Base-by-base conservation (phyloP, 2,888 invertebrate genomes). In the Volucella bombylans region DNA sequence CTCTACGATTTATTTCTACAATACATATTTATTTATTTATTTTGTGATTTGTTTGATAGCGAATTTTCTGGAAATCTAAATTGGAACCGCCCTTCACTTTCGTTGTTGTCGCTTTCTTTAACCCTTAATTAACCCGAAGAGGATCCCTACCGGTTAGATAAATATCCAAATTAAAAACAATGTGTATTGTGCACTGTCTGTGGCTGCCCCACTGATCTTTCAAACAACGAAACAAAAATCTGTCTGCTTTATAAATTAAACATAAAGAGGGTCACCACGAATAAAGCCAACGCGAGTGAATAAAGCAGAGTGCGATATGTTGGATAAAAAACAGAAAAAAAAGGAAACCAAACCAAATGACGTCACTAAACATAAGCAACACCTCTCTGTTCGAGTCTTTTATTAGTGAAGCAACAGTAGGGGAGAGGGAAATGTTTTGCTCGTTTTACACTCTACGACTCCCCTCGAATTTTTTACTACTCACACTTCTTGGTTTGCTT, bases 351-450 rank as follows among this genome's bases (percentile, higher is more conserved):
- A 59, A 67, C 62, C 15, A 54, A 72, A 85, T 85, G 85, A 85
- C 85, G 85, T 85, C 85, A 85, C 80, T 65, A 49, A 67, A 68
- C 71, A 76, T 55, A 80, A 80, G 76, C 85, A 81, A 76, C 67
- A 74, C 68, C 64, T 54, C 73, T 55, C n/a, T 11, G 12, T 62
- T 38, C 8, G 15, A 41, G 39, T 47, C 54, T 55, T 55, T 23
- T 55, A 23, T 31, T 41, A 12, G 43, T 4, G 14, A 8, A 11
- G 23, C 15, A 31, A 38, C 12, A 15, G 43, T 8, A 18, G 43
- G 43, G 23, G 23, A 18, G 43, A 31, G 41, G 45, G 59, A 59
- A 62, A 61, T 76, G 80, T 77, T 85, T 79, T 76, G 76, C 85
- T 85, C 52, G 64, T 73, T 73, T 50, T 50, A 41, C 4, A 55